Percentiles rank a stretch among this genome's conserved stretches.
These are phyloP conservation scores for Volucella zonaria DNA, from an alignment of 2,888 invertebrate species.

Conservation along the genomic window DNA sequence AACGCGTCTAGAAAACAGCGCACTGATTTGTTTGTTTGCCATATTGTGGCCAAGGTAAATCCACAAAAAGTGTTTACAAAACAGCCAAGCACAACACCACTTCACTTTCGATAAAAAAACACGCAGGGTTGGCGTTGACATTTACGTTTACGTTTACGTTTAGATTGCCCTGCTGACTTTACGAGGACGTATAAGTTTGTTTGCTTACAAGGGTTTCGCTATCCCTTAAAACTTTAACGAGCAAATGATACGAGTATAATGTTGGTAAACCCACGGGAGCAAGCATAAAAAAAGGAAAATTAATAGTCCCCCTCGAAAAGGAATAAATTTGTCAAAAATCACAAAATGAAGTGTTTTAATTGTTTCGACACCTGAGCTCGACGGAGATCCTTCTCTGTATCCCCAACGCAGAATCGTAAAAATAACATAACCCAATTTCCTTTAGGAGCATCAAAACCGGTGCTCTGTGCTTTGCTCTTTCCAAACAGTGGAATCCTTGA, in stretches of 20 bases:
- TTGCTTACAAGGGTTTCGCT: constrained; percentile 2
- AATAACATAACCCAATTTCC: constrained; percentile 48
- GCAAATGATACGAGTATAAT: not conserved
- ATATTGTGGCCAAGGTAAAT: constrained; percentile 43
- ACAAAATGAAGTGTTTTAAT: constrained; percentile 58
- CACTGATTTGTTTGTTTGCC: constrained; percentile 49
- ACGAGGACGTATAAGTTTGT: constrained; percentile 15
- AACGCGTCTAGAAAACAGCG: constrained; percentile 34
- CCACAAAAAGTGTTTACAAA: constrained; percentile 52
- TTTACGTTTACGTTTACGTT: too few species aligned
- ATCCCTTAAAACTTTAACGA: not conserved
- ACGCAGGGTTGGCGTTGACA: constrained; percentile 21
- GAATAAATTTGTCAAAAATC: constrained; percentile 64
- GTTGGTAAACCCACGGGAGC: constrained; percentile 9
- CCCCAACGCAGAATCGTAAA: constrained; percentile 12
- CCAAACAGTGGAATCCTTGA: constrained; percentile 19
- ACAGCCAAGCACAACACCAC: constrained; percentile 17
- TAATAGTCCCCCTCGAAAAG: constrained; percentile 23
- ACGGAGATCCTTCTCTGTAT: not conserved
- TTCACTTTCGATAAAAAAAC: not conserved
- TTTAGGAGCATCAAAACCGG: constrained; percentile 26
- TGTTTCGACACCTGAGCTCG: constrained; percentile 40
- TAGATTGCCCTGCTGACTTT: not conserved
- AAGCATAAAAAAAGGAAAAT: constrained; percentile 3
- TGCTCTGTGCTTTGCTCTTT: constrained; percentile 49